Evolutionary conservation across 2,888 invertebrate genomes (phyloP), one percentile per base, ranked within the genome.

Genomic region (Idaea aversata): DNA sequence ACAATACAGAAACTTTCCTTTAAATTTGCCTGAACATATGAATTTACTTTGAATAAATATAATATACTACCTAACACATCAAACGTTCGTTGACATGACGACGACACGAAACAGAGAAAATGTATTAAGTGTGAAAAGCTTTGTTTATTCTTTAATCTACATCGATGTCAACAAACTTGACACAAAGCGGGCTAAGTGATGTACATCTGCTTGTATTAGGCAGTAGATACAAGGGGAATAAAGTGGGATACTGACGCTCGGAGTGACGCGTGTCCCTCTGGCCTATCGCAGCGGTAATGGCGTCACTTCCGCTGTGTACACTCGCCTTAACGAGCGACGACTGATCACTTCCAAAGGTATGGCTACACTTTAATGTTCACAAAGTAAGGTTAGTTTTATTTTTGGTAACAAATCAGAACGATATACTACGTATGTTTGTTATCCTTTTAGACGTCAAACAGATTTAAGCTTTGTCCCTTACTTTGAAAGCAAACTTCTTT

Each of bases 301-400:
- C 85, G 83, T 86, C 85, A 87, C 77, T 78, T 86, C 83, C 86
- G 73, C 63, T 62, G 59, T 59, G 59, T 59, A 59, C 59, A 59
- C 59, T 25, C 34, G 34, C 25, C 59, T 59, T 25, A 15, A 59
- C 47, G 59, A 34, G 34, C 59, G 34, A 13, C 25, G 34, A 59
- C 47, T 65, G 64, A 61, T 47, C 47, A 47, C 47, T 47, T 47
- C 47, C 47, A 47, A 10, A 47, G 47, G 10, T 47, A 47, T 47
- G 47, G 47, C 47, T 47, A 47, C 47, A 47, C 47, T 47, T 47
- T 47, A 47, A 47, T 47, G 47, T 47, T 47, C 3, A 47, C 10
- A 47, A 47, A 13, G 36, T 47, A 47, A 47, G 47, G 47, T 47
- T 47, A 47, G 47, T 47, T 47, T 47, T 47, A 47, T 47, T 47